A percentile compares a stretch with the other conserved stretches of the same genome.
Conservation (phyloP, 30 jellyfish, hydroid and myxozoan genomes). For the Turritopsis dohrnii region DNA sequence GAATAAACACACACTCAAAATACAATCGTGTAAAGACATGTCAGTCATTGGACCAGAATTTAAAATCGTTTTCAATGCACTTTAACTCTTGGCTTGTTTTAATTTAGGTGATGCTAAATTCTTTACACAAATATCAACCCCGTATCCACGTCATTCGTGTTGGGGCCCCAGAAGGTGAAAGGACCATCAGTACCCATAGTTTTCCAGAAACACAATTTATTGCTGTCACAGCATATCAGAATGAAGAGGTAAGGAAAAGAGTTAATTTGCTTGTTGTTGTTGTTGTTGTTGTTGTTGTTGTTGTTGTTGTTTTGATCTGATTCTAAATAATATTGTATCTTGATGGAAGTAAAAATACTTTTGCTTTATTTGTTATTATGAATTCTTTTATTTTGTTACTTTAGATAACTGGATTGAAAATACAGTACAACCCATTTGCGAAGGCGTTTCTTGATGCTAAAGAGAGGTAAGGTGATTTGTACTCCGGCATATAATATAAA, state of each 20-base stretch:
- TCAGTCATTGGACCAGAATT: background rate
- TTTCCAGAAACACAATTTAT: slow-evolving; percentile 94
- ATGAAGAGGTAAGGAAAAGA: slow-evolving; percentile 70
- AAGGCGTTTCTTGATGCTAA: slow-evolving; percentile 97
- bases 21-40: no score
- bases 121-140: slow-evolving; percentile 95
- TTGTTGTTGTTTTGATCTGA: no score
- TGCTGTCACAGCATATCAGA: slow-evolving; percentile 99
- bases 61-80: background rate
- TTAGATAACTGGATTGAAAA: slow-evolving; percentile 88
- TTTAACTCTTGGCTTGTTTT: background rate
- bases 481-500: no score
- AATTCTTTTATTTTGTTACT: slow-evolving; percentile 8
- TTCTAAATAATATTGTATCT: no score
- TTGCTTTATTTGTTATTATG: background rate
- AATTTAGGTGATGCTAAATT: slow-evolving; percentile 82
- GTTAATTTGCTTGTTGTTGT: background rate
- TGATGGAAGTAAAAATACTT: no score
- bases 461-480: slow-evolving; percentile 59
- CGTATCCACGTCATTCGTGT: slow-evolving; percentile 93
- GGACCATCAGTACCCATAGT: slow-evolving; percentile 81
- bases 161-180: slow-evolving; percentile 98
- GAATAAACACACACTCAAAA: no score
- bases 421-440: slow-evolving; percentile 97
- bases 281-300: no score